phyloP scores from a whole-genome alignment of 2,113 vertebrate genomes.

The Quiscalus mexicanus region DNA sequence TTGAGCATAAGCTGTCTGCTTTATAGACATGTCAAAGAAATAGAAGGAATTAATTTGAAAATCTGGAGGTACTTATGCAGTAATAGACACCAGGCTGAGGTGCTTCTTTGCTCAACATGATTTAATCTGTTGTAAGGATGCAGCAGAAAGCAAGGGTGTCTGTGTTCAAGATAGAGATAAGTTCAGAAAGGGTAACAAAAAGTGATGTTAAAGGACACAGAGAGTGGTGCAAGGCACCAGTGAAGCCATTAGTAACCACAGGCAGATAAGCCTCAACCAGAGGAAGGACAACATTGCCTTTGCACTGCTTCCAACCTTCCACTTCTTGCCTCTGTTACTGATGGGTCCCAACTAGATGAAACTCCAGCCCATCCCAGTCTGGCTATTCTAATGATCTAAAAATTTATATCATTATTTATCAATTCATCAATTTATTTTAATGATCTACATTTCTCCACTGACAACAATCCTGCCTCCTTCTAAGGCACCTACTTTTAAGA shows the following conservation, averaged over 20 bases:
- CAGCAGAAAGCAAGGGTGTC: background rate
- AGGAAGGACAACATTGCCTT: background rate
- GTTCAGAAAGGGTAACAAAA: background rate
- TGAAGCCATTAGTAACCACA: background rate
- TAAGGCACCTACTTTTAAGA: background rate
- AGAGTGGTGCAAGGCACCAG: background rate
- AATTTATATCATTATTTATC: too few relatives aligned
- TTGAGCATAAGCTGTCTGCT: background rate
- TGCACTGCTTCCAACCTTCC: background rate
- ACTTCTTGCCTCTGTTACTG: background rate
- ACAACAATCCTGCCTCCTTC: background rate
- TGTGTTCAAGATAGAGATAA: background rate
- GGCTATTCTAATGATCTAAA: background rate
- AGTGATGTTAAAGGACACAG: rapidly evolving
- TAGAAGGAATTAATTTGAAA: background rate
- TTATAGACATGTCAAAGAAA: background rate
- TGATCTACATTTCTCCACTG: background rate
- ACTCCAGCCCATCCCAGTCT: background rate
- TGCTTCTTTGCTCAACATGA: background rate
- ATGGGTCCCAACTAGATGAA: background rate
- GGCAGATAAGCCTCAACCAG: background rate
- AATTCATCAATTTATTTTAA: background rate
- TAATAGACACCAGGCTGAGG: background rate
- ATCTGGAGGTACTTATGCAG: background rate
- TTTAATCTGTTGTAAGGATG: background rate